Percentiles rank a stretch among this genome's conserved stretches.
These are phyloP conservation scores for Pollenia angustigena DNA, from an alignment of 2,888 invertebrate genomes.

Conservation along the genomic window DNA sequence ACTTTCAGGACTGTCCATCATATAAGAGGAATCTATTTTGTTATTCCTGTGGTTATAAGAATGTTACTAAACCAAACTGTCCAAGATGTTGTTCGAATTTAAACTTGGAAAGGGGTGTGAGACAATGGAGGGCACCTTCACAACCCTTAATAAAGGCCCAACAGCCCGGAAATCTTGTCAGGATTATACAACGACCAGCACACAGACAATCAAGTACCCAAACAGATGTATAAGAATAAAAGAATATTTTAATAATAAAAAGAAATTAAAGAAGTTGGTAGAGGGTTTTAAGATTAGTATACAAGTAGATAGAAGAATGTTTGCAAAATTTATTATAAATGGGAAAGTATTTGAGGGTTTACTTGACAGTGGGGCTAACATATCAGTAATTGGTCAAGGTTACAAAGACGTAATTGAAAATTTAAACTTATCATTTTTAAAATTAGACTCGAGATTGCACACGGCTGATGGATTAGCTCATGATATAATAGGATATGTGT, in stretches of 20 bases:
- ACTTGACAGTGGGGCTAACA: neutral
- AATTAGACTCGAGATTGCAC: neutral
- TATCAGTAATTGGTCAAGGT: neutral
- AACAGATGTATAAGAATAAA: no score
- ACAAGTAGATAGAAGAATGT: slow-evolving; percentile 8
- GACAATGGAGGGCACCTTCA: slow-evolving; percentile 3
- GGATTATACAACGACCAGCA: no score
- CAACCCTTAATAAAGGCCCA: no score
- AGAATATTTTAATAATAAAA: no score
- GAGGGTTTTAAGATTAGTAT: neutral
- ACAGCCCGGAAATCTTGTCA: no score
- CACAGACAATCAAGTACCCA: no score
- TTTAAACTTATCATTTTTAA: neutral
- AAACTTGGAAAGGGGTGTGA: neutral
- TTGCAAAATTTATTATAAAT: neutral
- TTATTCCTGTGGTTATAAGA: neutral
- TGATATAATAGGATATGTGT: no score
- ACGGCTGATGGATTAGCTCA: neutral
- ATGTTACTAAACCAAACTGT: neutral
- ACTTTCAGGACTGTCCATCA: slow-evolving; percentile 16
- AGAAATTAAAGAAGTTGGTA: no score
- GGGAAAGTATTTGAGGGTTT: neutral
- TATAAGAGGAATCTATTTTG: neutral
- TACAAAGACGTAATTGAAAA: neutral
- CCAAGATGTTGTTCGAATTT: neutral